Percentiles rank a stretch among this genome's conserved stretches.
phyloP scores from a whole-genome alignment of 2,113 vertebrate species.

The Antennarius striatus region DNA sequence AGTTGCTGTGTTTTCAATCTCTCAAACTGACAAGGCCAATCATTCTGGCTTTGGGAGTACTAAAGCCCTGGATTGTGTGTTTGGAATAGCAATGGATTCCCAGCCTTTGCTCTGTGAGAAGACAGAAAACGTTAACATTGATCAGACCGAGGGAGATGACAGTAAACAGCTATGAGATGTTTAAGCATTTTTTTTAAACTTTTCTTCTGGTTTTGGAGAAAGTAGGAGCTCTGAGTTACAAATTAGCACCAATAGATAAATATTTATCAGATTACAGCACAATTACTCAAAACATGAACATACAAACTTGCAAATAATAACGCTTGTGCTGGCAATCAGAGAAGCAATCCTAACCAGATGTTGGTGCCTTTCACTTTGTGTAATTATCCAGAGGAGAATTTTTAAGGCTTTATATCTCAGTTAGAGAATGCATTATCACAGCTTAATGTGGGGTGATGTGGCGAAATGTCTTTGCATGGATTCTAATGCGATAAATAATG shows the following conservation, averaged over 20 bases:
- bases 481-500: constrained; percentile 37
- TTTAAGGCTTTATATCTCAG: constrained; percentile 14
- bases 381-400: too few relatives aligned
- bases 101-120: constrained; percentile 17
- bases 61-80: constrained; percentile 29
- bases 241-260: too few relatives aligned
- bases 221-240: neutral
- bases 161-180: constrained; percentile 10
- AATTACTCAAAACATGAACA: too few relatives aligned
- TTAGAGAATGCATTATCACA: constrained; percentile 6
- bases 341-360: too few relatives aligned
- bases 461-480: constrained; percentile 30
- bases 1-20: constrained; percentile 42
- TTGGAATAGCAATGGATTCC: constrained; percentile 46
- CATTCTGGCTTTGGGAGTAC: constrained; percentile 36
- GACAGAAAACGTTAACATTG: constrained; percentile 24
- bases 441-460: constrained; percentile 46
- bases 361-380: too few relatives aligned
- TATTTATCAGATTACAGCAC: too few relatives aligned
- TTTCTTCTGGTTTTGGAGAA: constrained; percentile 8
- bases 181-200: constrained; percentile 19
- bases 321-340: too few relatives aligned
- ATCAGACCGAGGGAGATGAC: constrained; percentile 13
- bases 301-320: too few relatives aligned
- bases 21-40: constrained; percentile 42